Conservation (phyloP, 2,888 invertebrate species). For the Apamea crenata region DNA sequence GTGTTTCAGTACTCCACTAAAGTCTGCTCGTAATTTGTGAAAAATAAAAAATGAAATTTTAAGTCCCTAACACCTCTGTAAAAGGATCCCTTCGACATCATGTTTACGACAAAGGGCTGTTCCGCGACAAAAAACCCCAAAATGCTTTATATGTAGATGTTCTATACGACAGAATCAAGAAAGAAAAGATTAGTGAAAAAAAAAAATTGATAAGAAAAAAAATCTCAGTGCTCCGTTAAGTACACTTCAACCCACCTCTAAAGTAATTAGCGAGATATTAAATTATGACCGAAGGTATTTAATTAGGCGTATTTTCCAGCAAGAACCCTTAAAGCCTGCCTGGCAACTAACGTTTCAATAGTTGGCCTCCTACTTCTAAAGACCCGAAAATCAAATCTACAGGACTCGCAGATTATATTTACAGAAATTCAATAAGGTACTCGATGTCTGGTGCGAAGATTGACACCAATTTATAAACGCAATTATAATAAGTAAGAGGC, state of each 20-base stretch:
- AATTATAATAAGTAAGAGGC: conserved; percentile 54
- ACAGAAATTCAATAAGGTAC: conserved; percentile 41
- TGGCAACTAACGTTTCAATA: conserved; percentile 31
- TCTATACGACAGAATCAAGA: neutral
- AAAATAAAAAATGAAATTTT: neutral
- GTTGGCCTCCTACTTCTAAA: conserved; percentile 24
- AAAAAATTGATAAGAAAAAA: too few relatives aligned
- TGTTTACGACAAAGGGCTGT: neutral
- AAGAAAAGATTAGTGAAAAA: neutral
- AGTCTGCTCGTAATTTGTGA: neutral
- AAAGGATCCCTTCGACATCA: neutral
- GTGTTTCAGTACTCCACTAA: neutral
- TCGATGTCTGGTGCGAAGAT: conserved; percentile 37
- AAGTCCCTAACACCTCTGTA: neutral
- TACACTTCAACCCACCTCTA: neutral
- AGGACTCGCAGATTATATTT: conserved; percentile 31
- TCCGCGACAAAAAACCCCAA: neutral
- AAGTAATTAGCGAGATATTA: conserved; percentile 17
- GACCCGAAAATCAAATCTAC: conserved; percentile 27
- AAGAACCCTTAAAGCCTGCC: conserved; percentile 1
- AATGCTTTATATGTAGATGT: neutral
- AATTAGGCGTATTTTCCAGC: neutral
- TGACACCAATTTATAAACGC: conserved; percentile 55
- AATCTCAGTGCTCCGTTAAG: neutral
- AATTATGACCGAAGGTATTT: conserved; percentile 14